These are phyloP conservation scores for Notodonta ziczac DNA, from an alignment of 2,888 invertebrate genomes.

Conservation along the genomic window DNA sequence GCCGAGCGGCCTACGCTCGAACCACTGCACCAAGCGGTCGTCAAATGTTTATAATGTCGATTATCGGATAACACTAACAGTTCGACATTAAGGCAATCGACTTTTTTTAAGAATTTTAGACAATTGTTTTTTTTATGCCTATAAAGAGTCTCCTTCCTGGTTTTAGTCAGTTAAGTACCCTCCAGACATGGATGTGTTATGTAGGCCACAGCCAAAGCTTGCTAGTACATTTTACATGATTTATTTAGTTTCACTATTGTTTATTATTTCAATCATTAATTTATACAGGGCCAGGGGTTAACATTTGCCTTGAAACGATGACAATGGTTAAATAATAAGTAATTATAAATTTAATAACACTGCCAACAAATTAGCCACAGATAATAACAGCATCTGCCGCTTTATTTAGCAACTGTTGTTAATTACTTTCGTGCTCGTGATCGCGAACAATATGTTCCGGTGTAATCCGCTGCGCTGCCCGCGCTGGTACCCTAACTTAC, in stretches of 20 bases:
- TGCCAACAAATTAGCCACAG: slow-evolving; percentile 30
- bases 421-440: slow-evolving; percentile 65
- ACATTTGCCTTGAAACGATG: slow-evolving; percentile 13
- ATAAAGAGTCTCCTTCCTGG: too few relatives aligned
- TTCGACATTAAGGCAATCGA: too few relatives aligned
- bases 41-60: neutral
- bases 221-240: too few relatives aligned
- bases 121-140: too few relatives aligned
- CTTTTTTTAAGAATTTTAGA: too few relatives aligned
- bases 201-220: too few relatives aligned
- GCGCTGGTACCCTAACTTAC: slow-evolving; percentile 20
- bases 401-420: slow-evolving; percentile 57
- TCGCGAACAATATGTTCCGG: slow-evolving; percentile 63
- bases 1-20: too few relatives aligned
- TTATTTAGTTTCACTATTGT: too few relatives aligned
- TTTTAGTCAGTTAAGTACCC: too few relatives aligned
- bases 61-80: neutral
- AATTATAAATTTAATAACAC: neutral
- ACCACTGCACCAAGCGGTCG: too few relatives aligned
- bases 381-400: slow-evolving; percentile 48
- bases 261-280: too few relatives aligned
- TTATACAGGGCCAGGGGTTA: neutral
- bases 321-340: neutral
- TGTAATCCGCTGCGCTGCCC: slow-evolving; percentile 44
- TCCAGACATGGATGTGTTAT: too few relatives aligned